phyloP scores from a whole-genome alignment of 2,797 vertebrate species.

The Scyliorhinus canicula region DNA sequence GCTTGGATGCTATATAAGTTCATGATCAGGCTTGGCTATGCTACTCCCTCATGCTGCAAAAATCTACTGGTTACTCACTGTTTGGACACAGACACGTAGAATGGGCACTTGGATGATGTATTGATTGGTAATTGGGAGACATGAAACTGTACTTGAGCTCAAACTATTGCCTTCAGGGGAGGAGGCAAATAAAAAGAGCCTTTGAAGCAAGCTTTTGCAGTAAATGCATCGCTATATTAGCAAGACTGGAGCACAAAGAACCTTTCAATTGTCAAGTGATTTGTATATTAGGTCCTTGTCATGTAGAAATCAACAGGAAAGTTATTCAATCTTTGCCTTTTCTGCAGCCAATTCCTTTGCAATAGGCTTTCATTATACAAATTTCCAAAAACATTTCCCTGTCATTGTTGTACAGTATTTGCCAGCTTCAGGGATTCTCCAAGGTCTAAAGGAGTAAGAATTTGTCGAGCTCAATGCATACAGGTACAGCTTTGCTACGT shows the following conservation, averaged over 20 bases:
- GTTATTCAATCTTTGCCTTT: background rate
- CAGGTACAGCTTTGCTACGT: background rate
- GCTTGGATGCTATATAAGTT: background rate
- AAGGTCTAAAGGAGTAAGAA: background rate
- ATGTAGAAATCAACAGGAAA: background rate
- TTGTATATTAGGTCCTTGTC: background rate
- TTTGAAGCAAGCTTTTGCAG: background rate
- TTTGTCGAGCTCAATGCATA: background rate
- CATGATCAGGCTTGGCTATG: background rate
- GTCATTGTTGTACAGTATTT: background rate
- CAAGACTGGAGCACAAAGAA: background rate
- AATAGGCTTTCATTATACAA: background rate
- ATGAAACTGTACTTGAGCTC: background rate
- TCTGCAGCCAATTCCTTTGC: background rate
- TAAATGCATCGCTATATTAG: background rate
- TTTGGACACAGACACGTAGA: background rate
- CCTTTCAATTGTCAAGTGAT: background rate
- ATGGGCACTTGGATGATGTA: background rate
- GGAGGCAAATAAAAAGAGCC: background rate
- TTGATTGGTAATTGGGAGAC: background rate
- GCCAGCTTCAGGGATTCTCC: background rate
- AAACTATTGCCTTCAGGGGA: background rate
- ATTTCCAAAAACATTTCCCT: background rate
- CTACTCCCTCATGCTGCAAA: background rate
- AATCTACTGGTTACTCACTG: background rate